phyloP scores from a whole-genome alignment of 2,797 vertebrate species.

The Hydrocynus forskahlii region DNA sequence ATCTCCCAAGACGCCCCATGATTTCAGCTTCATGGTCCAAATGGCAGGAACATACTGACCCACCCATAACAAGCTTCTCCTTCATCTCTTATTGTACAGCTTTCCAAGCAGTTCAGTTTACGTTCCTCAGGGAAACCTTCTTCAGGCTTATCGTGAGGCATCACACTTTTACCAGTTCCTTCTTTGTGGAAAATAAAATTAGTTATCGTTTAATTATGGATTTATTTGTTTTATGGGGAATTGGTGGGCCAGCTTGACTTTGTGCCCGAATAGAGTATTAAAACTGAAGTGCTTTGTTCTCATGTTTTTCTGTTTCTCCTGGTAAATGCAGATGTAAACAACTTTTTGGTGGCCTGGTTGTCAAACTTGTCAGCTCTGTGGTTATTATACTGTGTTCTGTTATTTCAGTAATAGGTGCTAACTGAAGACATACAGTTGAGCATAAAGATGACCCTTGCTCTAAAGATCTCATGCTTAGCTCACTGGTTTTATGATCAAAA shows the following conservation, averaged over 20 bases:
- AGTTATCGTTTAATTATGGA: neutral
- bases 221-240: neutral
- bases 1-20: neutral
- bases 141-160: neutral
- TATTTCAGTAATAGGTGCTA: neutral
- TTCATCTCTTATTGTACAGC: no score
- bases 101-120: neutral
- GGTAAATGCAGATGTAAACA: no score
- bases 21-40: neutral
- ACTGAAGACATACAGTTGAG: no score
- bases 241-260: neutral
- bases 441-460: no score
- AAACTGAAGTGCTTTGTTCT: no score
- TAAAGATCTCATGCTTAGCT: no score
- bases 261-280: no score
- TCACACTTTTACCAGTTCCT: neutral
- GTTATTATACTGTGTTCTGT: neutral
- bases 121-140: neutral
- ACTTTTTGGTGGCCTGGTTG: neutral
- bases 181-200: neutral
- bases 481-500: no score
- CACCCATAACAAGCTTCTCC: neutral
- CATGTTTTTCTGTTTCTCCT: no score
- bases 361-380: neutral
- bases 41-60: neutral